Evolutionary conservation across 53 echinoderm and acorn worm genomes (phyloP).

Genomic region (Crossaster papposus): DNA sequence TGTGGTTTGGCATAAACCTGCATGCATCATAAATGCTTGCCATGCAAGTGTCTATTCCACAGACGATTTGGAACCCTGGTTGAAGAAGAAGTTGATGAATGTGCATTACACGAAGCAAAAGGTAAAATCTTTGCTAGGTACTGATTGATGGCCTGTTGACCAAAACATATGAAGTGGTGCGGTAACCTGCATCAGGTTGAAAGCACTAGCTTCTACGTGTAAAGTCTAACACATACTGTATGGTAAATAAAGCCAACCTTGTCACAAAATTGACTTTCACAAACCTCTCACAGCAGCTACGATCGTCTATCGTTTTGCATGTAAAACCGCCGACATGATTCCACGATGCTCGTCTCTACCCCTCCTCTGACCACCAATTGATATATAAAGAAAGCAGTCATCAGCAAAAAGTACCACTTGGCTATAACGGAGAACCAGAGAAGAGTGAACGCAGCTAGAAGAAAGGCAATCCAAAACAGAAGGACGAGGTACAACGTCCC

Average conservation of each 20-base stretch:
- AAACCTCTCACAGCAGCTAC: background rate
- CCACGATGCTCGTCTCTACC: constrained; percentile 50
- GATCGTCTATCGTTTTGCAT: background rate
- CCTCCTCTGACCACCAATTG: constrained; percentile 57
- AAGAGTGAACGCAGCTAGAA: constrained; percentile 9
- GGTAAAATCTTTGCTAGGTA: too few species aligned
- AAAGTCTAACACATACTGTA: too few species aligned
- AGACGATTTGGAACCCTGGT: too few species aligned
- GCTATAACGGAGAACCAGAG: constrained; percentile 45
- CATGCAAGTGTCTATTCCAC: too few species aligned
- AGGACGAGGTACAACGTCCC: constrained; percentile 34
- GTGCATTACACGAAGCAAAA: too few species aligned
- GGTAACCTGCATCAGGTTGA: too few species aligned
- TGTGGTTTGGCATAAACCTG: too few species aligned
- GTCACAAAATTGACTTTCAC: background rate
- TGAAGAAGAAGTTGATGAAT: too few species aligned
- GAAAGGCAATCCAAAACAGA: constrained; percentile 61
- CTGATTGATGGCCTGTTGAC: too few species aligned
- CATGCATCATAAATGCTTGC: too few species aligned
- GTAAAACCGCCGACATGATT: constrained; percentile 43
- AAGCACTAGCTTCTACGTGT: too few species aligned
- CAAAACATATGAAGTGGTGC: too few species aligned
- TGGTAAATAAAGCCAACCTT: background rate
- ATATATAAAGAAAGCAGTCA: constrained; percentile 13
- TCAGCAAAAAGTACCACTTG: constrained; percentile 61